Percentiles rank a stretch among this genome's conserved stretches.
Evolutionary conservation across 2,113 vertebrate species (phyloP).

Genomic region (Polypterus senegalus): DNA sequence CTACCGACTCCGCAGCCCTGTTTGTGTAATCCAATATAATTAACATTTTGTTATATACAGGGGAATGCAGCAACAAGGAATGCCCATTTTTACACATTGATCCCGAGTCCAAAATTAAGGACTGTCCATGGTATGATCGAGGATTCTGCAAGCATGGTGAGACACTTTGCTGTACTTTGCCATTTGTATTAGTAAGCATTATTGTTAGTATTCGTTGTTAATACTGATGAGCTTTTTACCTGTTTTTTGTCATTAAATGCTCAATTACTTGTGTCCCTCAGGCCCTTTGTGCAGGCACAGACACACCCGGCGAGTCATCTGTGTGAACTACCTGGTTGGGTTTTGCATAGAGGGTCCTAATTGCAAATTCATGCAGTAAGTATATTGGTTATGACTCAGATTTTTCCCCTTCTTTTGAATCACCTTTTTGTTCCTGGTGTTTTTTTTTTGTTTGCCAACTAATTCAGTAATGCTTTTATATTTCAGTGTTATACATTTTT

Average conservation of each 20-base stretch:
- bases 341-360: constrained; percentile 91
- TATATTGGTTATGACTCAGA: constrained; percentile 21
- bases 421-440: too few relatives aligned
- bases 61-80: constrained; percentile 98
- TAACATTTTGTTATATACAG: constrained; percentile 34
- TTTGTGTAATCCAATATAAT: too few relatives aligned
- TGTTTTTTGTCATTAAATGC: neutral
- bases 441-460: too few relatives aligned
- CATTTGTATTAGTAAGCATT: neutral
- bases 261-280: constrained; percentile 29
- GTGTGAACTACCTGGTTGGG: constrained; percentile 95
- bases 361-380: constrained; percentile 99
- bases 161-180: constrained; percentile 17
- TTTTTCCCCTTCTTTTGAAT: too few relatives aligned
- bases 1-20: too few relatives aligned
- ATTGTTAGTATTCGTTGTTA: neutral
- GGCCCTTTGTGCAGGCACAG: constrained; percentile 92
- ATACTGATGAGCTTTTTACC: neutral
- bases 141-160: constrained; percentile 97
- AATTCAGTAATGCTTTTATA: too few relatives aligned
- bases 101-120: constrained; percentile 97
- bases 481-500: too few relatives aligned
- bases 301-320: constrained; percentile 92
- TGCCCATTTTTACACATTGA: constrained; percentile 97
- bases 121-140: constrained; percentile 96